A percentile compares a stretch with the other conserved stretches of the same genome.
These are phyloP conservation scores for Platysternon megacephalum DNA, from an alignment of 2,113 vertebrate genomes.

Conservation along the genomic window DNA sequence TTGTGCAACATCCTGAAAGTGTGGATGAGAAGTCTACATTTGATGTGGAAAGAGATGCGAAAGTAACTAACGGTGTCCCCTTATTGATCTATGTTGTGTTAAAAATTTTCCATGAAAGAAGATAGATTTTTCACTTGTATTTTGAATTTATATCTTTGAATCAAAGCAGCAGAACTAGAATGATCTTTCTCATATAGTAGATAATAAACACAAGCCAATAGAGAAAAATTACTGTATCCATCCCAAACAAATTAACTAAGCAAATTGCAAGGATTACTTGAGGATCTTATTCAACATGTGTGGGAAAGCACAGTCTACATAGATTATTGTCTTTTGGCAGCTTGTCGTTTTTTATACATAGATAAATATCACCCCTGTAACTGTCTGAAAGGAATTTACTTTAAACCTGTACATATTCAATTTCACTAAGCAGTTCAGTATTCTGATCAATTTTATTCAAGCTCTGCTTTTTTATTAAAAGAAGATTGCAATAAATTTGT, in stretches of 20 bases:
- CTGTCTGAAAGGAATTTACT: conserved; percentile 31
- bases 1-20: background rate
- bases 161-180: background rate
- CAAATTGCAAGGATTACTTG: conserved; percentile 29
- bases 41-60: background rate
- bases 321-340: conserved; percentile 15
- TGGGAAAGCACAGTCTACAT: background rate
- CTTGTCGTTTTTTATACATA: background rate
- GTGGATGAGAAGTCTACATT: background rate
- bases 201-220: background rate
- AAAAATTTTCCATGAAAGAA: background rate
- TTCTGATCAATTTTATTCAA: conserved; percentile 12
- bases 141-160: conserved; percentile 18
- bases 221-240: background rate
- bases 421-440: conserved; percentile 6
- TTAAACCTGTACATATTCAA: conserved; percentile 24
- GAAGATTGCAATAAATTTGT: background rate
- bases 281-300: background rate
- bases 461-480: background rate
- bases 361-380: background rate
- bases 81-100: background rate
- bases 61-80: background rate
- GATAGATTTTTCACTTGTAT: background rate
- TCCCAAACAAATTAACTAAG: background rate
- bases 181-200: background rate